Percentiles rank a stretch among this genome's conserved stretches.
phyloP scores from a whole-genome alignment of 1,140 invertebrate genomes.

The Bemisia tabaci region DNA sequence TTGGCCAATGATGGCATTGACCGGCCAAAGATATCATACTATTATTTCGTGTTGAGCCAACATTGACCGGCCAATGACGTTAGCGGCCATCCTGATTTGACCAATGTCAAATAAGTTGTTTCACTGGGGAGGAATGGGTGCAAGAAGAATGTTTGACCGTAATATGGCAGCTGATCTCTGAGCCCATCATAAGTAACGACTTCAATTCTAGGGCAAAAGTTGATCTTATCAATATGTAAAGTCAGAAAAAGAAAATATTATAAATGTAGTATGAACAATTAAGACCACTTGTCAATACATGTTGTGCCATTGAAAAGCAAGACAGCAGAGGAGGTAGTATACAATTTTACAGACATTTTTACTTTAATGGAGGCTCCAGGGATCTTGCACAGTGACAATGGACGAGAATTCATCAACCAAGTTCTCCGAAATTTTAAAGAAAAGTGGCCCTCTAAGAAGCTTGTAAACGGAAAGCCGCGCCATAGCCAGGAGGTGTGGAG shows the following conservation, averaged over 20 bases:
- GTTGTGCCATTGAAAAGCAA: conserved; percentile 20
- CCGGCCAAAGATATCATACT: no score
- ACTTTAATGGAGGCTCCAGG: conserved; percentile 7
- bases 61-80: no score
- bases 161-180: no score
- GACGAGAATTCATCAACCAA: conserved; percentile 10
- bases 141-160: no score
- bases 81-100: no score
- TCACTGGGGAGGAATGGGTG: no score
- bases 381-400: conserved; percentile 10
- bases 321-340: conserved; percentile 7
- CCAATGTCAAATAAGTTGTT: no score
- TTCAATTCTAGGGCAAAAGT: conserved; percentile 32
- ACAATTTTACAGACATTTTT: conserved; percentile 9
- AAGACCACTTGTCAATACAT: conserved; percentile 37
- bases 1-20: no score
- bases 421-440: conserved; percentile 6
- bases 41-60: no score
- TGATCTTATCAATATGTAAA: conserved; percentile 34
- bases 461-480: conserved; percentile 25
- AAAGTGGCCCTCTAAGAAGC: conserved; percentile 10
- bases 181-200: no score
- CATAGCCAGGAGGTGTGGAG: no score
- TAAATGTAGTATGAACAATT: conserved; percentile 34
- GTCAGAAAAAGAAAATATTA: conserved; percentile 29